Percentiles rank a stretch among this genome's conserved stretches.
Evolutionary conservation across 2,888 invertebrate genomes (phyloP).

Genomic region (Sisyra nigra): DNA sequence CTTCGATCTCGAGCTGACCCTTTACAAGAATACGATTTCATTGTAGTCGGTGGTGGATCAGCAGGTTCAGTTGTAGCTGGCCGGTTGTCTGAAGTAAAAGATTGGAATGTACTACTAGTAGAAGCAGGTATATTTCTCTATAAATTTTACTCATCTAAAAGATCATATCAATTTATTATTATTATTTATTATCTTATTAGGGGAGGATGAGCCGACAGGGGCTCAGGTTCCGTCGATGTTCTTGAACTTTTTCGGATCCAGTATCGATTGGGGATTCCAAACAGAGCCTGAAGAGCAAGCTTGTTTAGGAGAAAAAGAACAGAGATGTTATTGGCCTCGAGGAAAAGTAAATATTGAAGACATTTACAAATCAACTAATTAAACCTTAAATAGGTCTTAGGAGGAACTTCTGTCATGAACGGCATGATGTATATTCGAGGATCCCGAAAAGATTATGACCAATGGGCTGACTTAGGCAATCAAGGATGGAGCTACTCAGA

Average conservation of each 20-base stretch:
- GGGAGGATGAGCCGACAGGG: constrained; percentile 74
- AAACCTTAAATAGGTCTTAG: constrained; percentile 44
- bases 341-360: constrained; percentile 45
- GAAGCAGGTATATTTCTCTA: constrained; percentile 42
- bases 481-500: constrained; percentile 82
- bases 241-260: constrained; percentile 69
- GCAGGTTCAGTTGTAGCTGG: constrained; percentile 58
- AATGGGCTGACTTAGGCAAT: constrained; percentile 75
- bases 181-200: constrained; percentile 22
- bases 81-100: constrained; percentile 52
- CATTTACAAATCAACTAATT: background rate
- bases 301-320: constrained; percentile 53
- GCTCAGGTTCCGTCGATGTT: constrained; percentile 84
- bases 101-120: constrained; percentile 53
- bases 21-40: constrained; percentile 54
- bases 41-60: constrained; percentile 57
- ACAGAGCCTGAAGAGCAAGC: constrained; percentile 69
- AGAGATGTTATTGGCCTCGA: constrained; percentile 69
- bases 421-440: constrained; percentile 95
- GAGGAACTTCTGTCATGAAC: constrained; percentile 86
- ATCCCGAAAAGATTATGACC: constrained; percentile 70
- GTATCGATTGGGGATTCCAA: constrained; percentile 76
- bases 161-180: background rate
- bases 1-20: constrained; percentile 39
- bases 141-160: background rate